phyloP scores from a whole-genome alignment of 53 echinoderm and acorn worm species.

The Hippasteria phrygiana region DNA sequence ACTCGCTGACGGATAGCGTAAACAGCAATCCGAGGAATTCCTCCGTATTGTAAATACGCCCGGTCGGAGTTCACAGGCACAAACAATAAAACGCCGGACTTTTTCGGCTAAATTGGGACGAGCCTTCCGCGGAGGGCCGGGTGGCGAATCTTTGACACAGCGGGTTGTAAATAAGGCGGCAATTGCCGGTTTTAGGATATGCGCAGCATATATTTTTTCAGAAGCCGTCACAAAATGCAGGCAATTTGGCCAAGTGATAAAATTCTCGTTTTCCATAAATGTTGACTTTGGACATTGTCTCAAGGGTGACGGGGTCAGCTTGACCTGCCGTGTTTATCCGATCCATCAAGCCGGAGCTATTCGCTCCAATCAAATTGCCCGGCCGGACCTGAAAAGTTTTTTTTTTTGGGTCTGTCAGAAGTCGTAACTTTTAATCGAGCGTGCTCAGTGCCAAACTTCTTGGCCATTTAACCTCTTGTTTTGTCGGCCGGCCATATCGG shows the following conservation, averaged over 20 bases:
- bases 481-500: neutral
- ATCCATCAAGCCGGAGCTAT: constrained; percentile 35
- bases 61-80: constrained; percentile 27
- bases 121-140: constrained; percentile 4
- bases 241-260: constrained; percentile 29
- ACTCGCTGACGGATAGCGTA: constrained; percentile 45
- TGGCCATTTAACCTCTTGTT: neutral
- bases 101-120: constrained; percentile 52
- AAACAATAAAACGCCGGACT: neutral
- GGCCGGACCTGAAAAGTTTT: neutral
- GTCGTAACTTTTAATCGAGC: neutral
- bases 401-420: no score
- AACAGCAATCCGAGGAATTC: constrained; percentile 58
- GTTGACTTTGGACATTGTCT: constrained; percentile 60
- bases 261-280: constrained; percentile 21
- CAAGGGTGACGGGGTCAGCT: neutral
- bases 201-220: neutral
- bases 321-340: constrained; percentile 35
- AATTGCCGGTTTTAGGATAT: neutral
- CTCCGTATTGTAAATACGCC: constrained; percentile 46
- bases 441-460: neutral
- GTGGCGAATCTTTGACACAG: constrained; percentile 35
- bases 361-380: neutral
- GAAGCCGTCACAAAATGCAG: neutral
- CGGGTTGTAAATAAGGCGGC: constrained; percentile 54